Evolutionary conservation across 2,113 vertebrate genomes (phyloP).

Genomic region (Recurvirostra avosetta): DNA sequence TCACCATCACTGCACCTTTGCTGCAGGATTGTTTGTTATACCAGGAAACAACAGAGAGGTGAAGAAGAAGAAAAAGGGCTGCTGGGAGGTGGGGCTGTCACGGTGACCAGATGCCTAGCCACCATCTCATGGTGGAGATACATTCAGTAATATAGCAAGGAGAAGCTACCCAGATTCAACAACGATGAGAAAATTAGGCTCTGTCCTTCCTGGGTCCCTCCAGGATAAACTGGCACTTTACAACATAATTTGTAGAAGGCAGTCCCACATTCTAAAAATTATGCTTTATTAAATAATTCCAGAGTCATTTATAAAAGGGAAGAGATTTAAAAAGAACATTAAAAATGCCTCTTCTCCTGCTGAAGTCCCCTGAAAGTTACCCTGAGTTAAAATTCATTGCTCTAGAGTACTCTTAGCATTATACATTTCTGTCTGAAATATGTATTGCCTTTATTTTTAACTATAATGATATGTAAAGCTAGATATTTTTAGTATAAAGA

Average conservation of each 20-base stretch:
- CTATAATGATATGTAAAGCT: neutral
- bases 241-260: neutral
- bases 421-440: neutral
- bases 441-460: conserved; percentile 22
- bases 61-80: neutral
- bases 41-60: neutral
- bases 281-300: neutral
- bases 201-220: neutral
- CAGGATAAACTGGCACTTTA: neutral
- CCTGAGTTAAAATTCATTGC: neutral
- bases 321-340: neutral
- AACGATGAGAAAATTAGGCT: neutral
- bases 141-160: rapidly evolving
- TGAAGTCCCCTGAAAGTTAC: neutral
- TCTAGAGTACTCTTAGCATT: neutral
- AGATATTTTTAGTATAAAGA: conserved; percentile 25
- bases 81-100: neutral
- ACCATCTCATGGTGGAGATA: neutral
- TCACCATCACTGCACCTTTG: neutral
- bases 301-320: neutral
- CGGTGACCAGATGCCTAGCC: neutral
- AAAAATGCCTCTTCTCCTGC: neutral
- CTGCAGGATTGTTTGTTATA: neutral
- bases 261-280: neutral
- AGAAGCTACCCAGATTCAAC: neutral